A percentile compares a stretch with the other conserved stretches of the same genome.
Evolutionary conservation across 2,888 invertebrate genomes (phyloP).

Genomic region (Mesorhabditis belari): DNA sequence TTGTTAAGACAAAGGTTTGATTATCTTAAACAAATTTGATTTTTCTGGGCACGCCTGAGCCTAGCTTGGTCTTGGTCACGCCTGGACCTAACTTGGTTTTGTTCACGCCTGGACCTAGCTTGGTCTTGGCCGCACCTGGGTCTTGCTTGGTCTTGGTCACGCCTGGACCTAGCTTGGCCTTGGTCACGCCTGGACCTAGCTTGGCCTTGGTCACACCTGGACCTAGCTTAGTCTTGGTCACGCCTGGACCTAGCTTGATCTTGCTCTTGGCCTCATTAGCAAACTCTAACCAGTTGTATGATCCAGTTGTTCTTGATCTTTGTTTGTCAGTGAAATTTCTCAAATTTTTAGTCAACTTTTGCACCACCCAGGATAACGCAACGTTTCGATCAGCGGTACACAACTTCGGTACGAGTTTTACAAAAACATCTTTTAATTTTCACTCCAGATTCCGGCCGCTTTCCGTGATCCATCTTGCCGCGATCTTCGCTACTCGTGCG

Average conservation of each 20-base stretch:
- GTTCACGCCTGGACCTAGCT: not conserved
- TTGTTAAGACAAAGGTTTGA: too few relatives aligned
- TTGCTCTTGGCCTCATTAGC: not conserved
- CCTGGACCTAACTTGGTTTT: too few relatives aligned
- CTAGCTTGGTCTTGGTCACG: not conserved
- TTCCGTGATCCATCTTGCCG: conserved; percentile 29
- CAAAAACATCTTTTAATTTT: not conserved
- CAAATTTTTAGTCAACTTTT: not conserved
- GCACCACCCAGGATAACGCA: not conserved
- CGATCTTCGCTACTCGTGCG: conserved; percentile 43
- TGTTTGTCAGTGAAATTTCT: too few relatives aligned
- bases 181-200: not conserved
- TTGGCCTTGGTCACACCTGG: not conserved
- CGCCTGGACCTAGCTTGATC: not conserved
- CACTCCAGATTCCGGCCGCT: conserved; percentile 16
- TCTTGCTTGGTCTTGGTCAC: not conserved
- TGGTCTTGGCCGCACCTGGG: not conserved
- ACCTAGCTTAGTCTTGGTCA: not conserved
- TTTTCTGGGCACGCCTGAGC: too few relatives aligned
- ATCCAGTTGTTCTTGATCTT: too few relatives aligned
- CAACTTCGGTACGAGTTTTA: not conserved
- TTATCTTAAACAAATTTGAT: too few relatives aligned
- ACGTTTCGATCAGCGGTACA: not conserved
- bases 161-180: not conserved
- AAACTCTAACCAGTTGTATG: too few relatives aligned